Conservation (phyloP, 2,113 vertebrate genomes). For the Hippolais icterina region DNA sequence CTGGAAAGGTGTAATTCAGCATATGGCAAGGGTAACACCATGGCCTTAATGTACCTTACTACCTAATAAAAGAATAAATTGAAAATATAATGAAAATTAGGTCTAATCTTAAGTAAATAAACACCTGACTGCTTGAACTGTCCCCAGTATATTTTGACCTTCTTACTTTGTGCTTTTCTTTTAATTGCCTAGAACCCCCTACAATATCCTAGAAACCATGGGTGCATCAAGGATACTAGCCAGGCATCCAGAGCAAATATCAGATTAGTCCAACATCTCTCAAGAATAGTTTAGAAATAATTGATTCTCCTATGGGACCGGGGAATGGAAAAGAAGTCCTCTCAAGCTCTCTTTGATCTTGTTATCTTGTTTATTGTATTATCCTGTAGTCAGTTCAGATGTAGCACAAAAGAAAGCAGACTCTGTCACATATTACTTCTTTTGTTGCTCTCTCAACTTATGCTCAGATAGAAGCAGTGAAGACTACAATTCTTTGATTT, state of each 20-base stretch:
- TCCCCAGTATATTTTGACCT: not conserved
- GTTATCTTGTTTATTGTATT: conserved; percentile 52
- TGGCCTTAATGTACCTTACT: not conserved
- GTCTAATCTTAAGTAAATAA: not conserved
- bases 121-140: not conserved
- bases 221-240: not conserved
- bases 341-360: conserved; percentile 45
- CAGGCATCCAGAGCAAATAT: conserved; percentile 7
- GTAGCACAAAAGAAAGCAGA: conserved; percentile 26
- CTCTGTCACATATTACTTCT: not conserved
- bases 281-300: conserved; percentile 22
- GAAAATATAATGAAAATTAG: not conserved
- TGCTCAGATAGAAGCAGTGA: not conserved
- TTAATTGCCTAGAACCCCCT: not conserved
- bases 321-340: conserved; percentile 12
- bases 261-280: not conserved
- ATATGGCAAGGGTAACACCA: not conserved
- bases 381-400: conserved; percentile 11
- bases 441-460: not conserved
- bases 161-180: not conserved
- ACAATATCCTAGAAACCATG: not conserved
- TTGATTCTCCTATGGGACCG: not conserved
- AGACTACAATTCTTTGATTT: not conserved
- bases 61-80: not conserved
- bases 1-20: not conserved